Evolutionary conservation across 1,140 invertebrate species (phyloP).

Genomic region (Saxidomus purpurata): DNA sequence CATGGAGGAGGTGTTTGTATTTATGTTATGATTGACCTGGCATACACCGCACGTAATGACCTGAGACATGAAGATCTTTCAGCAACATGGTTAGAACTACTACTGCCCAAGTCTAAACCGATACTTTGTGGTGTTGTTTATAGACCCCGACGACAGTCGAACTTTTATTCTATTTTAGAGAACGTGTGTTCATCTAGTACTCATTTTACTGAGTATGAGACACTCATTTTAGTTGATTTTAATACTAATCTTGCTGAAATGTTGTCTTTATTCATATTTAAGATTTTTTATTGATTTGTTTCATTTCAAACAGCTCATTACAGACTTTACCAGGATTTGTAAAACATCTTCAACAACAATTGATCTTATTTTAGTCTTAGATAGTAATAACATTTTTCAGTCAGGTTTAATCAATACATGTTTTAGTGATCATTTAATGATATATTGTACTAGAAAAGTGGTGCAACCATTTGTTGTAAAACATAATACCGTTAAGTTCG

Average conservation of each 20-base stretch:
- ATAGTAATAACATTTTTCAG: constrained; percentile 40
- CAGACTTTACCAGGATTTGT: constrained; percentile 31
- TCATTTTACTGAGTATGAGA: constrained; percentile 56
- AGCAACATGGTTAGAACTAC: constrained; percentile 40
- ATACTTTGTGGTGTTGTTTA: too few species aligned
- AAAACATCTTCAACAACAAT: constrained; percentile 23
- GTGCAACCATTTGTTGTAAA: not conserved
- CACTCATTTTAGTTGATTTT: constrained; percentile 48
- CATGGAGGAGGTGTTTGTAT: constrained; percentile 47
- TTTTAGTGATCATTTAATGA: constrained; percentile 48
- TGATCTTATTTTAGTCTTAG: too few species aligned
- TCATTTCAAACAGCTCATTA: constrained; percentile 40
- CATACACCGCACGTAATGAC: constrained; percentile 26
- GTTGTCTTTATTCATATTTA: constrained; percentile 11
- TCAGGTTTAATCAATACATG: constrained; percentile 35
- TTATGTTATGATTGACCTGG: constrained; percentile 13
- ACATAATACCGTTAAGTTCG: constrained; percentile 37
- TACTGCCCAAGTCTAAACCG: constrained; percentile 51
- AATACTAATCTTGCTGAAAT: constrained; percentile 38
- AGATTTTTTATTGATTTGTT: too few species aligned
- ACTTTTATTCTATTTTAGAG: constrained; percentile 35
- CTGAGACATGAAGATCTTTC: constrained; percentile 21
- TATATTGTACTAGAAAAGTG: too few species aligned
- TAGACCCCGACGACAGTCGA: not conserved
- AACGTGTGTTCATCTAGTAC: constrained; percentile 2